Conservation (phyloP, 2,888 invertebrate species). For the Metallyticus violacea region DNA sequence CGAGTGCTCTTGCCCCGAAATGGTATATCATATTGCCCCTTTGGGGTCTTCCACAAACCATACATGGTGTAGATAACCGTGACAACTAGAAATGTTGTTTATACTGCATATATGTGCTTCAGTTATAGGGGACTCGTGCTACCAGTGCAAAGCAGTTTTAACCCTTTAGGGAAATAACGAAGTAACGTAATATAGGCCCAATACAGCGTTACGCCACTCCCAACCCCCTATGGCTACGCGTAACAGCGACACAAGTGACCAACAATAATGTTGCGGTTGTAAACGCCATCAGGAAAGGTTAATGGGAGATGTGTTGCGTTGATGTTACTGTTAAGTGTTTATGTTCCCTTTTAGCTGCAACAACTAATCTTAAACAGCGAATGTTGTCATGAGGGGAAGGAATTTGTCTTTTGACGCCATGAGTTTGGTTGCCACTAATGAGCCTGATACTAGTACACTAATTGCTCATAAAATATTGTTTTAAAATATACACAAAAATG, state of each 20-base stretch:
- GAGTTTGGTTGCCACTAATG: no score
- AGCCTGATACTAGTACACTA: no score
- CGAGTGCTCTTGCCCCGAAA: neutral
- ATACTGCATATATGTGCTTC: constrained; percentile 22
- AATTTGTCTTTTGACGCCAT: no score
- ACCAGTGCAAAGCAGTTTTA: constrained; percentile 16
- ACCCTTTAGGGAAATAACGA: constrained; percentile 26
- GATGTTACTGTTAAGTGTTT: neutral
- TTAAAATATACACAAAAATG: no score
- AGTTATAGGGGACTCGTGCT: constrained; percentile 1
- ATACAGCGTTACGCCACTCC: constrained; percentile 4
- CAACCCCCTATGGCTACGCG: neutral
- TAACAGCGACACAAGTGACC: neutral
- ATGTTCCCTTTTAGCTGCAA: neutral
- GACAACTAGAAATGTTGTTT: constrained; percentile 28
- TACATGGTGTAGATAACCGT: constrained; percentile 22
- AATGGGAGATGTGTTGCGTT: neutral
- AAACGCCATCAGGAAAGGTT: neutral
- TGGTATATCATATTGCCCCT: constrained; percentile 14
- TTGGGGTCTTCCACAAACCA: constrained; percentile 16
- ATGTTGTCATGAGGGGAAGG: neutral
- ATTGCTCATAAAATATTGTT: no score
- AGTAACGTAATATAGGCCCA: constrained; percentile 21
- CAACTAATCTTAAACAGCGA: neutral
- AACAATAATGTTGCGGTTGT: neutral